These are phyloP conservation scores for Platalea minor DNA, from an alignment of 2,797 vertebrate genomes.

Conservation along the genomic window DNA sequence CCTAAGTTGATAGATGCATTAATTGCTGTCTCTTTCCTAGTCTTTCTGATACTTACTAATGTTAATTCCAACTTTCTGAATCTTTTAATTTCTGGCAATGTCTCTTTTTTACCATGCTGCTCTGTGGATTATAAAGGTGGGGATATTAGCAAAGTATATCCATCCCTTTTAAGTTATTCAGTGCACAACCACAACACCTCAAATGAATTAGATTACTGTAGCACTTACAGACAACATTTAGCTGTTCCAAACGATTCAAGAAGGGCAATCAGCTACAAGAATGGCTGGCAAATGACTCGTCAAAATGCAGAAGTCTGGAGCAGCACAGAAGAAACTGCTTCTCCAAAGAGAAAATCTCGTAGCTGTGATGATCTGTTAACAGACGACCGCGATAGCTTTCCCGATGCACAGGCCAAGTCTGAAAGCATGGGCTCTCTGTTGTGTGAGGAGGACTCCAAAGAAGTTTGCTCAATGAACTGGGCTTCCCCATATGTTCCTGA, in stretches of 20 bases:
- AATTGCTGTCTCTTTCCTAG: conserved; percentile 63
- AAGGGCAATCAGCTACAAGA: conserved; percentile 84
- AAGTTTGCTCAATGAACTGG: conserved; percentile 65
- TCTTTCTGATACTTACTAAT: conserved; percentile 70
- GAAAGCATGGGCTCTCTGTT: conserved; percentile 91
- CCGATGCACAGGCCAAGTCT: conserved; percentile 79
- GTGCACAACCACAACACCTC: conserved; percentile 80
- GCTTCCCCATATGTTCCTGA: conserved; percentile 54
- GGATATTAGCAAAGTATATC: conserved; percentile 89
- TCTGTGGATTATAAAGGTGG: conserved; percentile 91
- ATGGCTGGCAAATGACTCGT: conserved; percentile 85
- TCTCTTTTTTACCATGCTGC: conserved; percentile 94
- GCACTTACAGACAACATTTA: conserved; percentile 77
- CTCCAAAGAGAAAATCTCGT: conserved; percentile 90
- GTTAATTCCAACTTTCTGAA: conserved; percentile 66
- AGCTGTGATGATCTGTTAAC: conserved; percentile 93
- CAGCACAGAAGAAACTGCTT: conserved; percentile 83
- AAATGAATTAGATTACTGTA: conserved; percentile 76
- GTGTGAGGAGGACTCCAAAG: conserved; percentile 81
- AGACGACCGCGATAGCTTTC: conserved; percentile 77
- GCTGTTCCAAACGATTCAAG: conserved; percentile 81
- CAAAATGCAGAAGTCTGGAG: conserved; percentile 90
- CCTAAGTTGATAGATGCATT: conserved; percentile 24
- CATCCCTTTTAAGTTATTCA: conserved; percentile 86
- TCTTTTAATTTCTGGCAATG: conserved; percentile 82